These are phyloP conservation scores for Aphaenogaster rudis DNA, from an alignment of 1,140 invertebrate genomes.

Conservation along the genomic window DNA sequence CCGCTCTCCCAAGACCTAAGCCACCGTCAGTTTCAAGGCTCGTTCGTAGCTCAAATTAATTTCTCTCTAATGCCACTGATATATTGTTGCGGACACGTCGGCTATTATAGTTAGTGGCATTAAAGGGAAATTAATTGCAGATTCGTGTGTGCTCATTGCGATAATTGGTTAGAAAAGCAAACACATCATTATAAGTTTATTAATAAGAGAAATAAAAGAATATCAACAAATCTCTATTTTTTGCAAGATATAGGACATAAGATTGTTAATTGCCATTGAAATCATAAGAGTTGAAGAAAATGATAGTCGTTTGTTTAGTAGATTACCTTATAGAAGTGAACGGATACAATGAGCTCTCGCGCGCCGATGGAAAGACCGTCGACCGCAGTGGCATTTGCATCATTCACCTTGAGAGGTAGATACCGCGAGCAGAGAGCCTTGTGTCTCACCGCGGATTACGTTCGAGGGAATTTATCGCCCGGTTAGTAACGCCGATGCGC, in stretches of 20 bases:
- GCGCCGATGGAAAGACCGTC: conserved; percentile 71
- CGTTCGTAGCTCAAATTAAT: conserved; percentile 61
- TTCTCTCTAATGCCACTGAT: conserved; percentile 57
- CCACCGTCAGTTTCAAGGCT: conserved; percentile 51
- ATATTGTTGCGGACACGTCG: conserved; percentile 43
- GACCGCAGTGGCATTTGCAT: conserved; percentile 78
- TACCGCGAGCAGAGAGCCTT: conserved; percentile 73
- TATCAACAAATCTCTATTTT: background rate
- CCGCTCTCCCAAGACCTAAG: conserved; percentile 48
- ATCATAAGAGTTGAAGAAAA: conserved; percentile 35
- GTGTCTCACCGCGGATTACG: conserved; percentile 76
- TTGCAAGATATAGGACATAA: background rate
- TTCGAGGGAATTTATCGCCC: conserved; percentile 76
- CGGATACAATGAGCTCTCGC: conserved; percentile 72
- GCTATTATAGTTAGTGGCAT: conserved; percentile 12
- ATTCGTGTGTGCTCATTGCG: conserved; percentile 20
- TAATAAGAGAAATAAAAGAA: conserved; percentile 2
- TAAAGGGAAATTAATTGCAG: conserved; percentile 51
- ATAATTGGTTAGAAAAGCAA: conserved; percentile 3
- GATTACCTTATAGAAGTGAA: conserved; percentile 66
- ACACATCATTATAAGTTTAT: background rate
- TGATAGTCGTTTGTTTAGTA: conserved; percentile 68
- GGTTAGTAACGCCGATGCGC: conserved; percentile 61
- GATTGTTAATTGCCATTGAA: background rate
- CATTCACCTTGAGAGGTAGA: conserved; percentile 77